Evolutionary conservation across 2,113 vertebrate genomes (phyloP), one percentile per base, ranked within the genome.

Genomic region (Ancistrus triradiatus): DNA sequence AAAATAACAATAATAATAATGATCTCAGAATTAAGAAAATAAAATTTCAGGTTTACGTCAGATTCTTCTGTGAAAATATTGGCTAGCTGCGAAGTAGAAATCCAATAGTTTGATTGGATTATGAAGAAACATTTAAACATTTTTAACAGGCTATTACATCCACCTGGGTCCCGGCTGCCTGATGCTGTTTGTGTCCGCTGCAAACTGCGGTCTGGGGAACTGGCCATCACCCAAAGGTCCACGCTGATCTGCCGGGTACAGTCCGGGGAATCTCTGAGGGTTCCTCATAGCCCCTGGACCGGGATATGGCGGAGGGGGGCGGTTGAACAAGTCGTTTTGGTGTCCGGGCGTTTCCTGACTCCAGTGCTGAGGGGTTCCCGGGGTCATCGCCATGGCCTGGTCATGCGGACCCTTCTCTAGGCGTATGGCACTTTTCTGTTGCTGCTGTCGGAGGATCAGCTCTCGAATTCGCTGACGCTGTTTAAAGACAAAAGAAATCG

Each of bases 251-350:
- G 89, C 92, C 2, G 88, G 77, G 75, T 91, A 95, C 43, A 86
- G 77, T 63, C 83, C 81, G 17, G 90, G 27, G 47, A 93, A 95
- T 71, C 92, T 85, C 44, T 87, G 77, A 10, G 91, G 83, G 0
- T 89, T 78, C 43, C 92, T 76, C 19, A 94, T 75, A 66, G 84
- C 90, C 63, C 90, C 94, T 60, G 93, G 93, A 68, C 95, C 95
- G 31, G 95, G 95, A 72, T 98, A 98, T 0, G 95, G 95, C 68
- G 95, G 95, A 53, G 95, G 95, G 38, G 95, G 95, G 24, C 94
- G 82, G 70, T 86, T 88, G 53, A 97, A 97, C 19, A 92, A 80
- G 48, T 91, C 87, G 17, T 77, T 76, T 18, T 82, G 86, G n/a
- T 83, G 91, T 48, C 82, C 83, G 52, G 85, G 44, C 15, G 75